Percentiles rank a stretch among this genome's conserved stretches.
phyloP scores from a whole-genome alignment of 2,888 invertebrate species.

The Meiosimyza platycephala region DNA sequence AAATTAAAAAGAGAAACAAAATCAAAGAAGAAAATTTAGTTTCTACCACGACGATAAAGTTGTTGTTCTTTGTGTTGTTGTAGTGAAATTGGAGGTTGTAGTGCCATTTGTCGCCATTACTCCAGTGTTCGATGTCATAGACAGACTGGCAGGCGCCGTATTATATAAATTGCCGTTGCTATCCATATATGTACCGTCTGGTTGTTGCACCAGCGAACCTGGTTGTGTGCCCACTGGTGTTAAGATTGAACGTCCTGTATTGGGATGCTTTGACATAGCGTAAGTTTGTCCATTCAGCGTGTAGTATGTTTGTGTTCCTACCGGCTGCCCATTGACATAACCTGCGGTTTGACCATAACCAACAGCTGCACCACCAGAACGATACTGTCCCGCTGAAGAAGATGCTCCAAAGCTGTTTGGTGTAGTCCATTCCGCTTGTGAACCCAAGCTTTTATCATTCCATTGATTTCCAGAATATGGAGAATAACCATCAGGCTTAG shows the following conservation, averaged over 20 bases:
- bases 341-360: not conserved
- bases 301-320: constrained; percentile 1
- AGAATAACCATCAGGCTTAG: not conserved
- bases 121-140: not conserved
- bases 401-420: not conserved
- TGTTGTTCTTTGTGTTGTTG: not conserved
- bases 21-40: not conserved
- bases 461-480: not conserved
- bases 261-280: constrained; percentile 15
- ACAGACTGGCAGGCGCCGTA: not conserved
- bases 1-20: constrained; percentile 27
- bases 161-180: constrained; percentile 23
- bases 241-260: constrained; percentile 10
- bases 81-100: not conserved
- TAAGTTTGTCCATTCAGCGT: constrained; percentile 25
- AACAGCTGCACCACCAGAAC: not conserved
- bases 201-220: constrained; percentile 17
- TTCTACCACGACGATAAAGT: not conserved
- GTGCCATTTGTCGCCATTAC: not conserved
- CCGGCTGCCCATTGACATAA: constrained; percentile 13
- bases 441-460: not conserved
- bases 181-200: constrained; percentile 31
- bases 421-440: constrained; percentile 19
- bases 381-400: too few relatives aligned
- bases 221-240: constrained; percentile 6